These are phyloP conservation scores for Morbakka virulenta DNA, from an alignment of 30 jellyfish, hydroid and myxozoan genomes.

Conservation along the genomic window DNA sequence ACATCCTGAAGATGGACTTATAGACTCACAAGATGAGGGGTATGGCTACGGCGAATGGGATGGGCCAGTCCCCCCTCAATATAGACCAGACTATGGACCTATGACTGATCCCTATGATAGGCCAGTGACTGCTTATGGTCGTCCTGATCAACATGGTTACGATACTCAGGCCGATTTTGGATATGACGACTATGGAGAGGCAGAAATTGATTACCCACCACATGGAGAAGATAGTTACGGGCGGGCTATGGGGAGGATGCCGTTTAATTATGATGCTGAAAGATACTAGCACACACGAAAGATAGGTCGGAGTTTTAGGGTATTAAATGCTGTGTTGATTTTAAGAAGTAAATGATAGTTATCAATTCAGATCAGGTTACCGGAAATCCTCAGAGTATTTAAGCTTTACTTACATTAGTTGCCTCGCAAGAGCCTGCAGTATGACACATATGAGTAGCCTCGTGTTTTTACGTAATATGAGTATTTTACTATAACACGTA, in stretches of 20 bases:
- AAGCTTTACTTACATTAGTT: no score
- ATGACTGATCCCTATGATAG: constrained; percentile 51
- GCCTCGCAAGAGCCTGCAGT: no score
- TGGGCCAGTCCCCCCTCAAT: constrained; percentile 56
- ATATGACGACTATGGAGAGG: constrained; percentile 53
- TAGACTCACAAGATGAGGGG: constrained; percentile 52
- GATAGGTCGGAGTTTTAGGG: no score
- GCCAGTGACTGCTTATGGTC: constrained; percentile 60
- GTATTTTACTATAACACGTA: no score
- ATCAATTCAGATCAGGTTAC: no score
- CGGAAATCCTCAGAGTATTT: no score
- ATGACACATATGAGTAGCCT: no score
- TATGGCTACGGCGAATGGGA: constrained; percentile 60
- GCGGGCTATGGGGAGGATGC: constrained; percentile 27
- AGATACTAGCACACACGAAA: no score
- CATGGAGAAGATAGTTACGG: constrained; percentile 25
- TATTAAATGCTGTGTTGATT: no score
- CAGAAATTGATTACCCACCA: constrained; percentile 73
- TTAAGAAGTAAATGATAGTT: no score
- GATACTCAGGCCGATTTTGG: constrained; percentile 14
- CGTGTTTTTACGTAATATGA: no score
- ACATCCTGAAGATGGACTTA: constrained; percentile 77
- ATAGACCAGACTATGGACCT: constrained; percentile 20
- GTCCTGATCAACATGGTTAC: constrained; percentile 50
- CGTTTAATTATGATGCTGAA: constrained; percentile 55